These are phyloP conservation scores for Ligdia adustata DNA, from an alignment of 2,888 invertebrate species.

Conservation along the genomic window DNA sequence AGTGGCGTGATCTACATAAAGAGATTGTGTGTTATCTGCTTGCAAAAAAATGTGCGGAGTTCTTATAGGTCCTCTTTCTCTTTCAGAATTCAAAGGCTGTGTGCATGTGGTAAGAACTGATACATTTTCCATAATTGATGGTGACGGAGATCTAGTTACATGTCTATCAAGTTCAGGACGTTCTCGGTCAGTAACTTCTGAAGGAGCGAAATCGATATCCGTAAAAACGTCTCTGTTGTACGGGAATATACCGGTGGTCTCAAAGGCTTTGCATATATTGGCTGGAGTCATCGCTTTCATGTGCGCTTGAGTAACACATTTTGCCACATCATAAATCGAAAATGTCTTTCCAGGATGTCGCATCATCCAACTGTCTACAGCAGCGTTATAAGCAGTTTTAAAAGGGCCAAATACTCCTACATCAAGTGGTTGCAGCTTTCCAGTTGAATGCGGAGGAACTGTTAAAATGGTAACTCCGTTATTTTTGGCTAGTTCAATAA, in stretches of 20 bases:
- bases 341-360: slow-evolving; percentile 2
- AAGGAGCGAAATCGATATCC: not conserved
- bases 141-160: not conserved
- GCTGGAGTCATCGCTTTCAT: not conserved
- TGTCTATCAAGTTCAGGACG: not conserved
- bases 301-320: not conserved
- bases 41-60: not conserved
- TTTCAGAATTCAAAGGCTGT: no score
- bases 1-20: no score
- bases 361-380: not conserved
- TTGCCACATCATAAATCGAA: slow-evolving; percentile 1
- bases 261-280: not conserved
- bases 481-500: no score
- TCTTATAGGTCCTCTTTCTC: no score
- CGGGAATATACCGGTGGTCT: not conserved
- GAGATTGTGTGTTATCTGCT: no score
- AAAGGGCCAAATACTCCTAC: not conserved
- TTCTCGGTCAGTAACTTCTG: not conserved
- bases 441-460: no score
- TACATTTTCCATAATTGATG: not conserved
- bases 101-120: no score
- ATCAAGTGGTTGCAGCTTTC: slow-evolving; percentile 9
- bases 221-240: not conserved
- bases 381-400: not conserved
- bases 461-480: no score